A percentile compares a stretch with the other conserved stretches of the same genome.
phyloP scores from a whole-genome alignment of 2,888 invertebrate species.

The Phrixothrix hirtus region DNA sequence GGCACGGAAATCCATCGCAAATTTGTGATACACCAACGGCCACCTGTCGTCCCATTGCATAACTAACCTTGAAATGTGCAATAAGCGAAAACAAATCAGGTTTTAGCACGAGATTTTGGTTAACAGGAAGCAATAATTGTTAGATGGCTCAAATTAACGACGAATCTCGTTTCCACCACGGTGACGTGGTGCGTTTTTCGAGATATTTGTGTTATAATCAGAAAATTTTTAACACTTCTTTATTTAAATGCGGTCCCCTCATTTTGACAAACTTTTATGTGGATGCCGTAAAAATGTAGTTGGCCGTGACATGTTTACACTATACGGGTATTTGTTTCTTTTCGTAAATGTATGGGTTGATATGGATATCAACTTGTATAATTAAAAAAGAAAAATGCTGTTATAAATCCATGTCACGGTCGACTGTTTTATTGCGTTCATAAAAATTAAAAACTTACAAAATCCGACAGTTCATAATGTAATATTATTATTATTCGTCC shows the following conservation, averaged over 20 bases:
- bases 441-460: background rate
- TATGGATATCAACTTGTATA: background rate
- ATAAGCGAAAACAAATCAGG: slow-evolving; percentile 10
- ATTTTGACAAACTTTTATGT: background rate
- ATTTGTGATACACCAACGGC: slow-evolving; percentile 20
- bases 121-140: background rate
- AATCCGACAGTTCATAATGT: too few relatives aligned
- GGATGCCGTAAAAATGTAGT: background rate
- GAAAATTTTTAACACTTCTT: background rate
- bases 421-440: background rate
- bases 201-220: background rate
- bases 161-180: background rate
- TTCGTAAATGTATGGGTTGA: background rate
- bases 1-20: background rate
- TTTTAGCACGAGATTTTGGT: background rate
- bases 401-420: background rate
- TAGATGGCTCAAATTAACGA: background rate
- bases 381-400: background rate
- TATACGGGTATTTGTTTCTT: background rate
- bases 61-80: slow-evolving; percentile 34
- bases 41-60: slow-evolving; percentile 31
- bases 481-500: too few relatives aligned
- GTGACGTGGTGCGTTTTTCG: background rate
- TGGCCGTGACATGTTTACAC: background rate
- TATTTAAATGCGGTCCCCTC: too few relatives aligned